Evolutionary conservation across 1,140 invertebrate genomes (phyloP), one percentile per base, ranked within the genome.

Genomic region (Dreissena polymorpha): DNA sequence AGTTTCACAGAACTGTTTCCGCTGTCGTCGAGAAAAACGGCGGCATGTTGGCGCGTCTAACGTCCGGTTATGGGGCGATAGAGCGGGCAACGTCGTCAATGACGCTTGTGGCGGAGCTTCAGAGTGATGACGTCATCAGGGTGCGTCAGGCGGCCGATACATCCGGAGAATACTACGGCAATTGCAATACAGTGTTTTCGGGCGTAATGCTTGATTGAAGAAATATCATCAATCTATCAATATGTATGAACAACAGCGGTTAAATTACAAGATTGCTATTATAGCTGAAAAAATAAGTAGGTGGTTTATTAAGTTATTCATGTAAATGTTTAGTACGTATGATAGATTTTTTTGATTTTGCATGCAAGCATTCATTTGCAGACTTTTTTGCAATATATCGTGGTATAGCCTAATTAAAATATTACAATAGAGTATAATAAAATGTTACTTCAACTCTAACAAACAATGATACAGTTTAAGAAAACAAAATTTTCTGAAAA

Each of bases 121-220:
- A 25, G 25, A 27, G 16, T n/a, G 65, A 23, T 53, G 77, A 80
- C 51, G 51, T 25, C 10, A 16, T 49, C 55, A 51, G n/a, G 25
- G 77, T 80, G 6, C 51, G 50, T 21, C 77, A 80, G 29, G 51
- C 68, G n/a, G 6, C 51, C 12, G 77, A 69, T 13, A 71, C 53
- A 63, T 16, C 49, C 3, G 77, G 77, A 8, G 77, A 71, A 71
- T 80, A 80, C 51, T 50, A 70, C 10, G 77, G 77, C n/a, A 60
- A 71, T 27, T 67, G 67, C 0, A 70, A 29, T 53, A 80, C 67
- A 16, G 18, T 50, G 39, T 79, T 79, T 70, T 79, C 76, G n/a
- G 65, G 76, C 21, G 12, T 57, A 18, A 18, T 72, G n/a, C 49
- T 72, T 51, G 57, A 60, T 60, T 60, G 57, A 60, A n/a, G 57